Evolutionary conservation across 2,888 invertebrate species (phyloP), one percentile per base, ranked within the genome.

Genomic region (Euphydryas editha): DNA sequence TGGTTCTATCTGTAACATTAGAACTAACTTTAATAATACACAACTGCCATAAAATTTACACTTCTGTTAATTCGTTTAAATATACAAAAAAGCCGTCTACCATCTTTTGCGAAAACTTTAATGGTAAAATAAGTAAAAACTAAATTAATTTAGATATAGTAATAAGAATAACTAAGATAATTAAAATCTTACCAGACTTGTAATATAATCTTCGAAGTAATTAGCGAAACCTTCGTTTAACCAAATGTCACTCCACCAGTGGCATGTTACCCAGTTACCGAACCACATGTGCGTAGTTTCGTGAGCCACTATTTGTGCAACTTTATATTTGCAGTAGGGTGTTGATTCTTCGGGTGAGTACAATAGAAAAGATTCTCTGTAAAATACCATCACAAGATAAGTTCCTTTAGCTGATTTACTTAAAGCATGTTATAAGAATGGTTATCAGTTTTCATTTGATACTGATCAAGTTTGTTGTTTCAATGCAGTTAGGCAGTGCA

Each of bases 241-340:
- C 95, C 96, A 96, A 0, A 95, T 93, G 74, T 94, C 94, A 67
- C 95, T 94, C 96, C 96, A 96, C 96, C 96, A 96, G 68, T 95
- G 94, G 62, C 95, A 94, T 0, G 96, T 96, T 3, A 97, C 95
- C 42, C 95, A 88, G 81, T 96, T 95, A 1, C 97, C 97, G 73
- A 97, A 96, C 97, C 97, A 97, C 93, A 95, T 96, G 81, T 98
- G 98, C 0, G 96, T 95, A 56, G 96, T 90, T 83, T 98, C 98
- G 78, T 98, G 98, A 0, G 96, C 95, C 1, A 95, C 78, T 0
- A 94, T 93, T 15, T 94, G 90, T 0, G 94, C 94, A 0, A 95
- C 92, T 49, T 90, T 80, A 75, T 95, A 94, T 72, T 94, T 93
- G 67, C 87, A 88, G 71, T 82, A 85, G 0, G 91, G 87, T 0